Conservation (phyloP, 2,797 vertebrate genomes). For the Chaunax sp. region DNA sequence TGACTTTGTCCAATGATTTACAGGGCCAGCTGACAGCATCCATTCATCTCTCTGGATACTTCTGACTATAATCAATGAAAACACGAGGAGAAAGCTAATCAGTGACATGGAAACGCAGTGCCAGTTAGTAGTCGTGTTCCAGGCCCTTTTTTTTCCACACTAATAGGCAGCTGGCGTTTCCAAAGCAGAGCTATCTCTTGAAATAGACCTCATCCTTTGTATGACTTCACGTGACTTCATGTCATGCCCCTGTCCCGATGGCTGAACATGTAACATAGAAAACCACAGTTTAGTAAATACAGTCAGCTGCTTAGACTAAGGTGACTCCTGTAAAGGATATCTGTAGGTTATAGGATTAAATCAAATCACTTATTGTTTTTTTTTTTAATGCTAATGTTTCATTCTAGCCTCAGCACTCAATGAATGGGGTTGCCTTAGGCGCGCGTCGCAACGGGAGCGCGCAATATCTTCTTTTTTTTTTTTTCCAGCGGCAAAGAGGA, state of each 20-base stretch:
- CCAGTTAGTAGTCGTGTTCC: conserved; percentile 44
- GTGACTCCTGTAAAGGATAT: too few relatives aligned
- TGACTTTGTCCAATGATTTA: conserved; percentile 14
- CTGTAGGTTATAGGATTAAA: too few relatives aligned
- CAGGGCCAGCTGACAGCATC: conserved; percentile 40
- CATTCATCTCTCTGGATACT: conserved; percentile 45
- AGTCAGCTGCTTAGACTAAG: not conserved
- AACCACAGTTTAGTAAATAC: not conserved
- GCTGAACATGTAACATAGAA: conserved; percentile 16
- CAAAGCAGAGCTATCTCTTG: conserved; percentile 41
- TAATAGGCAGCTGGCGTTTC: conserved; percentile 59
- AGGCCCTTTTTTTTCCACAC: conserved; percentile 41
- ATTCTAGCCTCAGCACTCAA: conserved; percentile 24
- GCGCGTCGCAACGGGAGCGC: conserved; percentile 67
- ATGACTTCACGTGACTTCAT: conserved; percentile 64
- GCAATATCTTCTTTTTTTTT: conserved; percentile 55
- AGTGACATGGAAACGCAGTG: conserved; percentile 68
- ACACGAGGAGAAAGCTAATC: conserved; percentile 44
- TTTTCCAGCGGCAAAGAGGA: conserved; percentile 62
- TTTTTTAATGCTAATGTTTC: not conserved
- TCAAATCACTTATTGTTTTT: too few relatives aligned
- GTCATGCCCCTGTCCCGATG: conserved; percentile 39
- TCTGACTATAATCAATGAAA: conserved; percentile 50
- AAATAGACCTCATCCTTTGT: conserved; percentile 64
- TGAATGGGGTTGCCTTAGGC: conserved; percentile 67